Percentiles rank a stretch among this genome's conserved stretches.
Evolutionary conservation across 2,888 invertebrate genomes (phyloP).

Genomic region (Ypsolopha sequella): DNA sequence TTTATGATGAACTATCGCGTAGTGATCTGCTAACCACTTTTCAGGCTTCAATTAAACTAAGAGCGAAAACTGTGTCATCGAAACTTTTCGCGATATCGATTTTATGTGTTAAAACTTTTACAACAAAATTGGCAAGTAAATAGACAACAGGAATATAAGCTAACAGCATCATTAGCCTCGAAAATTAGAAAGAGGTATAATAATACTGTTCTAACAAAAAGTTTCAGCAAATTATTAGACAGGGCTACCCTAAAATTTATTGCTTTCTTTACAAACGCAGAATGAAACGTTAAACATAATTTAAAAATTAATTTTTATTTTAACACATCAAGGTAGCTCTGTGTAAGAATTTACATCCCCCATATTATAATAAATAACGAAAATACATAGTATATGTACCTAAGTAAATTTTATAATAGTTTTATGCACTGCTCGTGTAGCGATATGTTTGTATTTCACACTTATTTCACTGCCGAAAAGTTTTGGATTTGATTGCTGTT

Average conservation of each 20-base stretch:
- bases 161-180: neutral
- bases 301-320: no score
- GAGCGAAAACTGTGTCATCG: no score
- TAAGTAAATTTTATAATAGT: neutral
- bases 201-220: neutral
- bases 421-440: neutral
- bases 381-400: neutral
- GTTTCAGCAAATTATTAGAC: neutral
- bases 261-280: neutral
- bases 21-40: no score
- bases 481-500: constrained; percentile 85
- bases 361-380: neutral
- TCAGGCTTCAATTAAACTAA: no score
- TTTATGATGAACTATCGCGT: no score
- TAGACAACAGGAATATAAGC: neutral
- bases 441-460: neutral
- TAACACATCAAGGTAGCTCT: neutral
- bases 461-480: constrained; percentile 80
- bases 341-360: neutral
- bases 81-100: no score
- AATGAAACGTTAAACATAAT: no score
- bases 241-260: neutral
- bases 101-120: no score
- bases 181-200: neutral
- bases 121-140: no score